Evolutionary conservation across 1,140 invertebrate genomes (phyloP).

Genomic region (Lerema accius): DNA sequence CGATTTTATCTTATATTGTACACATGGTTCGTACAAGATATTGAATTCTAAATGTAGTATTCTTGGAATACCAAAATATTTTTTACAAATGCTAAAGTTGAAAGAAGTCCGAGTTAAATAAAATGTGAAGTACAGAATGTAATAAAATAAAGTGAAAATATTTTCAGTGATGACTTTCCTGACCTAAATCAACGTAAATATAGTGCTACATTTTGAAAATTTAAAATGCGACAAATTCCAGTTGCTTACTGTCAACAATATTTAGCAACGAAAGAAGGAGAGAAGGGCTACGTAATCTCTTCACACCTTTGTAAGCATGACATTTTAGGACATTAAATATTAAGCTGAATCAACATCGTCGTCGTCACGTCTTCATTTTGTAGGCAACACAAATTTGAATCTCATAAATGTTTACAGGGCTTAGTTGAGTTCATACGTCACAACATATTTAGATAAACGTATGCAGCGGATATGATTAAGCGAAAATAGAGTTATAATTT

Average conservation of each 20-base stretch:
- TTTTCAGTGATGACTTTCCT: too few relatives aligned
- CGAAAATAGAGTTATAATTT: too few relatives aligned
- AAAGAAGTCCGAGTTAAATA: too few relatives aligned
- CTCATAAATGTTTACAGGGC: neutral
- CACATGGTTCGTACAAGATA: neutral
- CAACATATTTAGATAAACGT: neutral
- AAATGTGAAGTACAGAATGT: too few relatives aligned
- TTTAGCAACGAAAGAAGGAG: neutral
- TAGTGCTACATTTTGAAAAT: too few relatives aligned
- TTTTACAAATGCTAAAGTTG: too few relatives aligned
- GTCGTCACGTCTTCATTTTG: neutral
- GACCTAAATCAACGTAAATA: too few relatives aligned
- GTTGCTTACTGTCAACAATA: too few relatives aligned
- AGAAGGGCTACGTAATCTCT: neutral
- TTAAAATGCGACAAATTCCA: too few relatives aligned
- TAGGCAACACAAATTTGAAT: neutral
- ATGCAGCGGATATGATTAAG: too few relatives aligned
- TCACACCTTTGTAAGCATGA: neutral
- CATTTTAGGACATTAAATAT: neutral
- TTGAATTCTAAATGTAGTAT: too few relatives aligned
- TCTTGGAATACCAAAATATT: neutral
- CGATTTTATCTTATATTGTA: constrained; percentile 1
- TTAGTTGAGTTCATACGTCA: neutral
- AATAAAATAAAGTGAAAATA: too few relatives aligned
- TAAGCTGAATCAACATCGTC: neutral